Evolutionary conservation across 2,888 invertebrate species (phyloP), one percentile per base, ranked within the genome.

Genomic region (Lycaena phlaeas): DNA sequence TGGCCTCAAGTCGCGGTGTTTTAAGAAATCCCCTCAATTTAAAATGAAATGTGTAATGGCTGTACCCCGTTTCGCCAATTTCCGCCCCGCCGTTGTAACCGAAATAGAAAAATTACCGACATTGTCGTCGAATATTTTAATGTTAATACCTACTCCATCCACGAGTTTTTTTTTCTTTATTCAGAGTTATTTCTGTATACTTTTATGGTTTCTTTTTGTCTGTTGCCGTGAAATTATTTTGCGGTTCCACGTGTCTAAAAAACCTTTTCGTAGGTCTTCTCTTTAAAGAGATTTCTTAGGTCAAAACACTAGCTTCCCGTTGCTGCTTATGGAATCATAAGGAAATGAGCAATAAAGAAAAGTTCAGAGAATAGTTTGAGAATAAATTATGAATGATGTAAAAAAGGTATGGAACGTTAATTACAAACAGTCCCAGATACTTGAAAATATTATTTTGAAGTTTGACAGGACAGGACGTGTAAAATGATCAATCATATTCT

Each of bases 11-110:
- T 63, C 64, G 58, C 59, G 57, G 55, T 68, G 77, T 77, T 81
- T 78, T 72, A 78, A 82, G 79, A 78, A 82, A 78, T 74, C 73
- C 76, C 82, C 77, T 68, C 77, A 78, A 79, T 81, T 84, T 79
- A 77, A 81, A 79, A 67, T 67, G 76, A 72, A 76, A 79, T 72
- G 70, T 75, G 71, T 79, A 78, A 79, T 76, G 69, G 76, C 70
- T 64, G 62, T 57, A 61, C 68, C 69, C 65, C 59, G 76, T 71
- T 71, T 67, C 74, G 75, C 77, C 79, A 77, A 82, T 81, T 81
- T 76, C 76, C 81, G 72, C 74, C 75, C 71, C 68, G 61, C 61
- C 61, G 63, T 68, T 64, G 60, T 64, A 67, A 71, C 64, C 70
- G 74, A 73, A 77, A 70, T 65, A 62, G 64, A 74, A 76, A 75